Percentiles rank a stretch among this genome's conserved stretches.
phyloP scores from a whole-genome alignment of 2,888 invertebrate genomes.

The Caenorhabditis panamensis region DNA sequence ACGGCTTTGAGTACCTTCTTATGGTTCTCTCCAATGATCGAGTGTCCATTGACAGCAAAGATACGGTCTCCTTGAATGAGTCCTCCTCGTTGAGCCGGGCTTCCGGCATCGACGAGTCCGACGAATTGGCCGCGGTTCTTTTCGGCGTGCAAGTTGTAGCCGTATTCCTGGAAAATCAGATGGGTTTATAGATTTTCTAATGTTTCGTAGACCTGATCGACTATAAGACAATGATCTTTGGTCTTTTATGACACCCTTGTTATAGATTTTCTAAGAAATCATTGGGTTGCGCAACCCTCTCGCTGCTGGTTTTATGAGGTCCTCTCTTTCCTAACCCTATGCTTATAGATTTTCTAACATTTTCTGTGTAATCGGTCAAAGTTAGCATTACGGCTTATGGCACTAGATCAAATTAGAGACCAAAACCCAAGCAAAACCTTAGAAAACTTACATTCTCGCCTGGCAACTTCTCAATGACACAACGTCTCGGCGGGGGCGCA shows the following conservation, averaged over 20 bases:
- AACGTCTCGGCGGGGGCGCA: constrained; percentile 78
- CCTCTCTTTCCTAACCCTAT: no score
- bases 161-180: constrained; percentile 77
- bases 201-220: no score
- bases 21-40: constrained; percentile 76
- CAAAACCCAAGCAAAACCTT: no score
- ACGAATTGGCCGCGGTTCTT: constrained; percentile 77
- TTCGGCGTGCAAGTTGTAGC: constrained; percentile 80
- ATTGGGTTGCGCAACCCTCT: no score
- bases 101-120: constrained; percentile 75
- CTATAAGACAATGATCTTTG: no score
- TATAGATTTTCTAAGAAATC: no score
- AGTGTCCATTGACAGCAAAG: constrained; percentile 80
- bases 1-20: constrained; percentile 67
- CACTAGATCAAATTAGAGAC: no score
- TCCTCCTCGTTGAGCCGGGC: constrained; percentile 72
- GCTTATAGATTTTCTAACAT: no score
- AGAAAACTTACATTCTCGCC: constrained; percentile 43
- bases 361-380: no score
- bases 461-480: constrained; percentile 72
- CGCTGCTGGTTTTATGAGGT: no score
- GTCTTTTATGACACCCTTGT: no score
- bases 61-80: constrained; percentile 78
- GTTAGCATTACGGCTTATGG: background rate
- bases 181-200: background rate